Percentiles rank a stretch among this genome's conserved stretches.
These are phyloP conservation scores for Ramphastos sulfuratus DNA, from an alignment of 2,113 vertebrate species.

Conservation along the genomic window DNA sequence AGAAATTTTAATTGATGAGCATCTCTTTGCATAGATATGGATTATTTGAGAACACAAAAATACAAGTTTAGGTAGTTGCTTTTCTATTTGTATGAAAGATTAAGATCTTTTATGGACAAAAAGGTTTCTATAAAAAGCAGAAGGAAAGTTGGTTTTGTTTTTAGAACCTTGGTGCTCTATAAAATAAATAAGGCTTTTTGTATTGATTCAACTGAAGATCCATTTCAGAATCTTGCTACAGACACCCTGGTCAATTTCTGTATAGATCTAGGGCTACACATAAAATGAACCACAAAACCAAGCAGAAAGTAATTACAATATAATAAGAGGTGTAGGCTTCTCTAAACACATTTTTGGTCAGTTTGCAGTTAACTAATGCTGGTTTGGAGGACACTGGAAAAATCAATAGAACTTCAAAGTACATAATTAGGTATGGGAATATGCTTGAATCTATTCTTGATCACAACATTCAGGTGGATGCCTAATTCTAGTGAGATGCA, in stretches of 20 bases:
- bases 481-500: background rate
- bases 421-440: background rate
- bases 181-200: background rate
- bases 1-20: background rate
- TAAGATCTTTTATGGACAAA: background rate
- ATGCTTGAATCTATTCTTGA: background rate
- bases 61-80: background rate
- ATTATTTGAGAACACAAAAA: background rate
- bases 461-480: background rate
- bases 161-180: background rate
- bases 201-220: background rate
- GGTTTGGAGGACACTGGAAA: background rate
- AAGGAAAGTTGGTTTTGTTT: background rate
- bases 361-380: background rate
- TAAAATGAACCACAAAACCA: background rate
- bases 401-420: background rate
- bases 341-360: background rate
- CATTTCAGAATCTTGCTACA: background rate
- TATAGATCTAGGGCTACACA: background rate
- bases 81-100: background rate
- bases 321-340: background rate
- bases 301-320: background rate
- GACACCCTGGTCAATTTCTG: background rate
- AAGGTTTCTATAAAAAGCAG: background rate
- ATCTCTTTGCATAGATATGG: background rate